phyloP scores from a whole-genome alignment of 1,140 invertebrate genomes.

The Drosophila tani region DNA sequence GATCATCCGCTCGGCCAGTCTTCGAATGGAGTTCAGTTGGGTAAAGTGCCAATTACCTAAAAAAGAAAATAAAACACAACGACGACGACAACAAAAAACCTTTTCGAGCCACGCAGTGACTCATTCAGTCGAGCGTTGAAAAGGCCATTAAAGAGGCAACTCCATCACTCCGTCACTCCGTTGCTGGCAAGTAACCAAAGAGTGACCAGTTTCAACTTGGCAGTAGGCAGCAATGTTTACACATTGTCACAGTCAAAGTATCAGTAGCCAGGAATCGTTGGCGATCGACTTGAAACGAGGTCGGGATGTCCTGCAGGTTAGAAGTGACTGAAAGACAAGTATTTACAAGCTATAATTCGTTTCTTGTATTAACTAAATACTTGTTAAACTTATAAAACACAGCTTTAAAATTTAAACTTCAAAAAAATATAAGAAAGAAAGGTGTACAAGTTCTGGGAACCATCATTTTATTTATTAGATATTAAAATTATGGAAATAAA shows the following conservation, averaged over 20 bases:
- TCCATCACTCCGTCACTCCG: slow-evolving; percentile 4
- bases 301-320: not conserved
- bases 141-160: slow-evolving; percentile 46
- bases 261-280: not conserved
- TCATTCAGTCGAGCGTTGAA: slow-evolving; percentile 52
- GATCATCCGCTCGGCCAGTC: not conserved
- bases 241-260: not conserved
- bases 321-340: not conserved
- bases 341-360: not conserved
- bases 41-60: slow-evolving; percentile 51
- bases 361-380: too few species aligned
- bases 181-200: slow-evolving; percentile 13
- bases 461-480: too few species aligned
- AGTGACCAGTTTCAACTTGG: slow-evolving; percentile 21
- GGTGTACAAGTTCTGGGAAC: too few species aligned
- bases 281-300: not conserved
- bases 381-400: too few species aligned
- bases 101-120: slow-evolving; percentile 46
- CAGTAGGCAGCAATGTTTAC: slow-evolving; percentile 21
- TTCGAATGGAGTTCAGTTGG: slow-evolving; percentile 10
- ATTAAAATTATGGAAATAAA: too few species aligned
- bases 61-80: slow-evolving; percentile 17
- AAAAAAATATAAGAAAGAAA: too few species aligned
- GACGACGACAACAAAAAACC: slow-evolving; percentile 17
- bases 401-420: too few species aligned